Evolutionary conservation across 2,888 invertebrate genomes (phyloP), one percentile per base, ranked within the genome.

Genomic region (Osedax frankpressi): DNA sequence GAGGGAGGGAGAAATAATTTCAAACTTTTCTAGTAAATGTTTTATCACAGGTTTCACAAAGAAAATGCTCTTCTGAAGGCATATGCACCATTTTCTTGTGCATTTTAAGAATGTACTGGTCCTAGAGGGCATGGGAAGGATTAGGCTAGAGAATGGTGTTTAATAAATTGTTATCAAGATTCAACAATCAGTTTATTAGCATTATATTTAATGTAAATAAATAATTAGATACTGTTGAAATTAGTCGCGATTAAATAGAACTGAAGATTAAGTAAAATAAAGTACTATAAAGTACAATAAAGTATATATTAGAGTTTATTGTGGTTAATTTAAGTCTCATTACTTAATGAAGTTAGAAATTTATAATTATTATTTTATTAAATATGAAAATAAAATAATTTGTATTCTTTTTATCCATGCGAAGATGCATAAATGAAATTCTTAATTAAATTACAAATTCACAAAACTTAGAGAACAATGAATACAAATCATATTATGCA

Each of bases 61-160:
- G 82, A 77, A 81, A 85, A 74, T 84, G 76, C 0, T 83, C 82
- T 76, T 84, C 84, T 2, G 84, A 82, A 27, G 84, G 83, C 80
- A 82, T 81, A 77, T 85, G 85, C 2, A 85, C 84, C 83, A 84
- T 83, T 78, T 84, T 84, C 11, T 84, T 78, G 76, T 85, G 85
- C 83, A 84, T 84, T 78, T 84, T 84, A 74, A 85, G 77, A 24
- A 85, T 84, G 79, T 85, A 85, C 78, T 82, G 82, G 76, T 85
- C 85, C 84, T 84, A 77, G 25, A 26, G 30, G 24, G 6, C 1
- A 11, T 11, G 14, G 26, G n/a, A 19, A 28, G 24, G 14, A 69
- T 19, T 28, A 69, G n/a, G n/a, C 14, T 28, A 69, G 24, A 28
- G n/a, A 14, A n/a, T 65, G 14, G 24, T 14, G 26, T 65, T 59